Conservation (phyloP, 2,888 invertebrate species). For the Tineola bisselliella region DNA sequence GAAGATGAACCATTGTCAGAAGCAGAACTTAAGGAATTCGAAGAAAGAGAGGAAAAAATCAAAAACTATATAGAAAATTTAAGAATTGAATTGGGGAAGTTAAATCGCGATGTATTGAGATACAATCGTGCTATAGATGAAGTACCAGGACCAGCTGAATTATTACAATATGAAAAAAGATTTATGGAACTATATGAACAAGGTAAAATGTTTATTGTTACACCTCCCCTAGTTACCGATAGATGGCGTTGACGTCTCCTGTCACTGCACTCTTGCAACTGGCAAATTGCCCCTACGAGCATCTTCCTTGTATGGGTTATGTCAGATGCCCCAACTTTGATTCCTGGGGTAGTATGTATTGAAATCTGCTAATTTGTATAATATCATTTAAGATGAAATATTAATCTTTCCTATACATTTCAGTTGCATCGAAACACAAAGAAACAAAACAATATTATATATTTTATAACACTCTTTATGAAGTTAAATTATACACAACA, state of each 20-base stretch:
- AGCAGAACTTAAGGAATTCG: slow-evolving; percentile 45
- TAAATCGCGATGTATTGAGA: slow-evolving; percentile 80
- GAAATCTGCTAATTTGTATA: too few species aligned
- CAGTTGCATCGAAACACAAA: slow-evolving; percentile 93
- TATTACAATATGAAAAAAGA: slow-evolving; percentile 94
- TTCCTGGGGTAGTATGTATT: too few species aligned
- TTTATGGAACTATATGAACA: slow-evolving; percentile 97
- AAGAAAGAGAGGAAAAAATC: slow-evolving; percentile 46
- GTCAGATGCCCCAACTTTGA: too few species aligned
- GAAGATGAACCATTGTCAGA: slow-evolving; percentile 46
- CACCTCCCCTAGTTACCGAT: background rate
- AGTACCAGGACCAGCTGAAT: slow-evolving; percentile 90
- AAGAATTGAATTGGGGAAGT: slow-evolving; percentile 77
- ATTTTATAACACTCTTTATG: slow-evolving; percentile 93
- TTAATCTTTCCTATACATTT: slow-evolving; percentile 25
- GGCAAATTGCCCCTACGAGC: too few species aligned
- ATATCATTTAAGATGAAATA: background rate
- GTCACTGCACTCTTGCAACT: too few species aligned
- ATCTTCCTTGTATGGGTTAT: too few species aligned
- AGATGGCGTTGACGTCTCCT: background rate
- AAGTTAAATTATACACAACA: slow-evolving; percentile 91
- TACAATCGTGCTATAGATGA: slow-evolving; percentile 90
- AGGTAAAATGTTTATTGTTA: slow-evolving; percentile 63
- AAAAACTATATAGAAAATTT: slow-evolving; percentile 41
- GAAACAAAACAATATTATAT: slow-evolving; percentile 98